Percentiles rank a stretch among this genome's conserved stretches.
These are phyloP conservation scores for Oryzias celebensis DNA, from an alignment of 2,113 vertebrate species.

Conservation along the genomic window DNA sequence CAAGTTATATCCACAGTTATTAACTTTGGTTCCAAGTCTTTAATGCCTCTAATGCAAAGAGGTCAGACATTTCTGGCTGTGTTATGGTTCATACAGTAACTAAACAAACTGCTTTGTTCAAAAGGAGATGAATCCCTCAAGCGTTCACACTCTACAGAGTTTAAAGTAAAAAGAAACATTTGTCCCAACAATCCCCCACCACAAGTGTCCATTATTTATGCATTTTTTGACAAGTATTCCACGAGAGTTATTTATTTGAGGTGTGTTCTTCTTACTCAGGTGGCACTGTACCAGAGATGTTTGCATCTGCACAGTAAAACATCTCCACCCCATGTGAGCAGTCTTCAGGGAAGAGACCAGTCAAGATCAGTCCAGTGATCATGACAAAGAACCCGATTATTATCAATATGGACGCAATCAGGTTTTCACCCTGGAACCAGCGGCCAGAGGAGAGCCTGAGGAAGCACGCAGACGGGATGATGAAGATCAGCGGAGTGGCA, in stretches of 20 bases:
- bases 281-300: constrained; percentile 74
- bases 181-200: too few species aligned
- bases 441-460: constrained; percentile 84
- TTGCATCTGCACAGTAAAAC: constrained; percentile 86
- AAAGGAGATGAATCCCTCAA: too few species aligned
- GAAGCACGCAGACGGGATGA: constrained; percentile 90
- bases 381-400: constrained; percentile 83
- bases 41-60: too few species aligned
- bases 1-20: too few species aligned
- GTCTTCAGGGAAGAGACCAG: constrained; percentile 80
- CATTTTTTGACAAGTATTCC: neutral
- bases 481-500: constrained; percentile 92
- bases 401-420: constrained; percentile 81
- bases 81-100: too few species aligned
- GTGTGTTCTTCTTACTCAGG: constrained; percentile 18
- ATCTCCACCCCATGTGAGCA: constrained; percentile 91
- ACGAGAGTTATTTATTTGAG: neutral
- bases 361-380: constrained; percentile 84
- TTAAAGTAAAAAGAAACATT: too few species aligned
- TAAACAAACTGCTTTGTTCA: too few species aligned
- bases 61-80: too few species aligned
- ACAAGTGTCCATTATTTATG: too few species aligned
- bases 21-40: too few species aligned
- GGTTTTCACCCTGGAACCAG: constrained; percentile 83
- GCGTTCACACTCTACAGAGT: too few species aligned